These are phyloP conservation scores for Sebastes schlegelii DNA, from an alignment of 2,113 vertebrate species.

Conservation along the genomic window DNA sequence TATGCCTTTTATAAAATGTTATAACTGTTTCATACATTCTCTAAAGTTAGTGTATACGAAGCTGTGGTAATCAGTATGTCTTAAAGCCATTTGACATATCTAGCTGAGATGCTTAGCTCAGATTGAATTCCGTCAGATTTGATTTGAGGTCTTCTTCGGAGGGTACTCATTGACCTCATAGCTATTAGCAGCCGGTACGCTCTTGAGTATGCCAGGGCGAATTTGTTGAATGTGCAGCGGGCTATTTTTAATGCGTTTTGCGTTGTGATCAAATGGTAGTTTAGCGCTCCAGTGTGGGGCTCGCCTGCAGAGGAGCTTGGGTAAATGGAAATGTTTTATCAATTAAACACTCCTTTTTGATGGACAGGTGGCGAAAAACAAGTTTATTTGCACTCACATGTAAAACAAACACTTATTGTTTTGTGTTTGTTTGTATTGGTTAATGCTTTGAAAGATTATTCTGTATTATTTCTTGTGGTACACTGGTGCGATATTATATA, in stretches of 20 bases:
- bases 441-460: too few species aligned
- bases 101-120: constrained; percentile 28
- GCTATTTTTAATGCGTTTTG: constrained; percentile 68
- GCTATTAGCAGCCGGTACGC: constrained; percentile 47
- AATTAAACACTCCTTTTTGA: constrained; percentile 66
- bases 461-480: too few species aligned
- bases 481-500: too few species aligned
- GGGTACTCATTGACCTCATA: constrained; percentile 62
- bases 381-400: constrained; percentile 17
- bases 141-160: constrained; percentile 53
- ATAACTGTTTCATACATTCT: neutral
- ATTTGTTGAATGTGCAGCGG: constrained; percentile 57
- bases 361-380: constrained; percentile 44
- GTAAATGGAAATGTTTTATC: constrained; percentile 64
- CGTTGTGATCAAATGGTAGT: constrained; percentile 56
- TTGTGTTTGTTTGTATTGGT: neutral
- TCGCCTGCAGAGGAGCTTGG: constrained; percentile 53
- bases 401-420: neutral
- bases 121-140: constrained; percentile 61
- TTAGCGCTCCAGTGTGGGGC: constrained; percentile 39
- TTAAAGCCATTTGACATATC: constrained; percentile 32
- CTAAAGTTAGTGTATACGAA: neutral
- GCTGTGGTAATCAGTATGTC: constrained; percentile 17
- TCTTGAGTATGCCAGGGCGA: constrained; percentile 44
- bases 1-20: neutral